phyloP scores from a whole-genome alignment of 2,888 invertebrate genomes.

The Acleris emargana region DNA sequence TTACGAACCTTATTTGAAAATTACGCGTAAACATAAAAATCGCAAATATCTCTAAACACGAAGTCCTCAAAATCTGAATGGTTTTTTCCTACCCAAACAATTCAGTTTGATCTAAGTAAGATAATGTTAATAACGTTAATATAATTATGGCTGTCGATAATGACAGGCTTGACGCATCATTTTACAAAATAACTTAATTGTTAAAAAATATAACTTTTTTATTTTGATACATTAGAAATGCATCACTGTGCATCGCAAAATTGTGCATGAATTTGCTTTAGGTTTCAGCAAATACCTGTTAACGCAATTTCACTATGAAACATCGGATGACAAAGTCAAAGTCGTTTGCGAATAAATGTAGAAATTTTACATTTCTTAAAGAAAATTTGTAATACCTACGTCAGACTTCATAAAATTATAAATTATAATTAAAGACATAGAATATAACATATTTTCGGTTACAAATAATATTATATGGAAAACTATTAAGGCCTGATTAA shows the following conservation, averaged over 20 bases:
- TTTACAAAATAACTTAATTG: background rate
- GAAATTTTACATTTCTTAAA: constrained; percentile 8
- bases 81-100: no score
- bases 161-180: constrained; percentile 43
- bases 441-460: constrained; percentile 57
- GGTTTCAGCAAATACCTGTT: constrained; percentile 45
- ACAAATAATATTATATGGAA: constrained; percentile 50
- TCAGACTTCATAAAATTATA: constrained; percentile 38
- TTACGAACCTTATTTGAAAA: no score
- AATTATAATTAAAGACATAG: constrained; percentile 53
- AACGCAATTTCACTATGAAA: constrained; percentile 38
- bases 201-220: constrained; percentile 5
- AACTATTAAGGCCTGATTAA: constrained; percentile 49
- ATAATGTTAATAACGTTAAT: constrained; percentile 45
- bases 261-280: constrained; percentile 61
- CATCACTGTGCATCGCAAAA: constrained; percentile 59
- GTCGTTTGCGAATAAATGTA: constrained; percentile 3
- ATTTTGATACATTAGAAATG: constrained; percentile 48
- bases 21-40: no score
- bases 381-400: constrained; percentile 27
- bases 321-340: constrained; percentile 21
- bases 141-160: constrained; percentile 45
- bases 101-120: constrained; percentile 38
- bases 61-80: no score
- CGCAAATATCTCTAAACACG: no score